phyloP scores from a whole-genome alignment of 2,113 vertebrate genomes.

The Astatoreochromis straeleni region DNA sequence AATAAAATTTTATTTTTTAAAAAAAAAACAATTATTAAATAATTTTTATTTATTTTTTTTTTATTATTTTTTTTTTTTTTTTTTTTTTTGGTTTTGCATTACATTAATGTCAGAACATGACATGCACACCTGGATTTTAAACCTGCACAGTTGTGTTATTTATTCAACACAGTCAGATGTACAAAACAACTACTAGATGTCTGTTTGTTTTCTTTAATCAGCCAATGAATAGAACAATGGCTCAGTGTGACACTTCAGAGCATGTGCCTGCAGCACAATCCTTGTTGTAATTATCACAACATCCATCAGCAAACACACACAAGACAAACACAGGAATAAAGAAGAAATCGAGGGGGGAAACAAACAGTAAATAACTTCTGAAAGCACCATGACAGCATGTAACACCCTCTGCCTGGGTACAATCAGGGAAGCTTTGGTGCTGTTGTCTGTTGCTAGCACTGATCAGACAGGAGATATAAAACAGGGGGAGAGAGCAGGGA shows the following conservation, averaged over 20 bases:
- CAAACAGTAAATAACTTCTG: slow-evolving; percentile 46
- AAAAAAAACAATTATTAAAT: too few relatives aligned
- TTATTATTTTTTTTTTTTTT: too few relatives aligned
- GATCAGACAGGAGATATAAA: slow-evolving; percentile 31
- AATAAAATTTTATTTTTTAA: too few relatives aligned
- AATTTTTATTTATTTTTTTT: too few relatives aligned
- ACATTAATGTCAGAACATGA: background rate
- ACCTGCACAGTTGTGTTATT: background rate
- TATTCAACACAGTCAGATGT: slow-evolving; percentile 14
- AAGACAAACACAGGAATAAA: slow-evolving; percentile 52
- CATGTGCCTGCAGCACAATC: slow-evolving; percentile 39
- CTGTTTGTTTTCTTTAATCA: slow-evolving; percentile 53
- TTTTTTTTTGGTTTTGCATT: background rate
- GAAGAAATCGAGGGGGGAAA: slow-evolving; percentile 10
- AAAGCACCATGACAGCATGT: slow-evolving; percentile 27
- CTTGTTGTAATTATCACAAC: slow-evolving; percentile 58
- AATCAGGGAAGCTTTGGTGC: slow-evolving; percentile 31
- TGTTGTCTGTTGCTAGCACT: slow-evolving; percentile 2
- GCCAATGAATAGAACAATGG: slow-evolving; percentile 49
- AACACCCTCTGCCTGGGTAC: slow-evolving; percentile 24
- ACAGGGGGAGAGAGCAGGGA: background rate
- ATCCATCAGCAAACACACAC: slow-evolving; percentile 49
- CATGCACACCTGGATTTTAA: background rate
- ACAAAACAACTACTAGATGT: slow-evolving; percentile 6
- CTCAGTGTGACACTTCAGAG: slow-evolving; percentile 48